These are phyloP conservation scores for Trachelus troglodyta DNA, from an alignment of 2,888 invertebrate species.

Conservation along the genomic window DNA sequence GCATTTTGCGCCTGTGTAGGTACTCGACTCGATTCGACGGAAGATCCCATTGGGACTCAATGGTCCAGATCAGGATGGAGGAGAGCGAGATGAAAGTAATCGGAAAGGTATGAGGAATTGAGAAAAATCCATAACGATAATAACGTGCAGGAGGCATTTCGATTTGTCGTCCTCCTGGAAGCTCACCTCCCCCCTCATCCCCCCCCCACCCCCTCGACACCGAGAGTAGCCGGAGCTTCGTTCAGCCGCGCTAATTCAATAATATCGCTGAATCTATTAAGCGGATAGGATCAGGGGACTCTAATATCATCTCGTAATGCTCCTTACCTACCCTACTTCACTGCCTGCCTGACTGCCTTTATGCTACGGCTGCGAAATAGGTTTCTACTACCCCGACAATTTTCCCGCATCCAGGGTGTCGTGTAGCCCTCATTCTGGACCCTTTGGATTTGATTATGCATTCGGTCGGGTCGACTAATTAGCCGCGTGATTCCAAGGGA, in stretches of 20 bases:
- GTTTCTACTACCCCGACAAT: constrained; percentile 35
- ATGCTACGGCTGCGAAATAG: constrained; percentile 27
- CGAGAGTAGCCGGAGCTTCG: constrained; percentile 41
- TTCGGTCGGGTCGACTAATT: constrained; percentile 21
- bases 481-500: constrained; percentile 19
- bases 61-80: constrained; percentile 13
- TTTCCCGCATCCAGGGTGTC: constrained; percentile 28
- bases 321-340: constrained; percentile 33
- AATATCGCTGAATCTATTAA: constrained; percentile 56
- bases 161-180: constrained; percentile 23
- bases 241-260: constrained; percentile 53
- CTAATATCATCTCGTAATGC: constrained; percentile 50
- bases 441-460: constrained; percentile 22
- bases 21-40: background rate
- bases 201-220: constrained; percentile 16
- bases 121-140: constrained; percentile 31
- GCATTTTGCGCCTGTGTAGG: too few species aligned
- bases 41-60: constrained; percentile 20
- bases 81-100: background rate
- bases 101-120: constrained; percentile 11
- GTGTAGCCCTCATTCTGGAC: constrained; percentile 11
- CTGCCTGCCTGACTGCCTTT: constrained; percentile 4
- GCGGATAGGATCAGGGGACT: constrained; percentile 46
- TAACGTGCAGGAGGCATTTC: constrained; percentile 30
- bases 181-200: background rate